A percentile compares a stretch with the other conserved stretches of the same genome.
These are phyloP conservation scores for Drosophila sordidapex DNA, from an alignment of 2,888 invertebrate species.

Conservation along the genomic window DNA sequence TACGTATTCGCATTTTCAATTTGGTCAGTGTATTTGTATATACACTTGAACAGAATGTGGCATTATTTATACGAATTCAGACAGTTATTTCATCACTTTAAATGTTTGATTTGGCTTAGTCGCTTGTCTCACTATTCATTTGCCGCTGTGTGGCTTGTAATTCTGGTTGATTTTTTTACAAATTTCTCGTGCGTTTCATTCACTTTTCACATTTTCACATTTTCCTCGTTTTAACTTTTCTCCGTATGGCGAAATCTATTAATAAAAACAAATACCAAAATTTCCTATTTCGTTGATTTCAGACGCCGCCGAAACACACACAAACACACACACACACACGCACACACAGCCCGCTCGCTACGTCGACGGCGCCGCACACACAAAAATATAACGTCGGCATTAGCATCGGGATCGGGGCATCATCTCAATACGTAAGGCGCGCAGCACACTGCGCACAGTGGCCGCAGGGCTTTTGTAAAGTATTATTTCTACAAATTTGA, in stretches of 20 bases:
- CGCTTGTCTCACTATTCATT: slow-evolving; percentile 19
- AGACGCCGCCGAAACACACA: slow-evolving; percentile 64
- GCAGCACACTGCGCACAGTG: slow-evolving; percentile 67
- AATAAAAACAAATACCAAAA: slow-evolving; percentile 79
- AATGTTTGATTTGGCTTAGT: slow-evolving; percentile 8
- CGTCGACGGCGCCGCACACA: slow-evolving; percentile 52
- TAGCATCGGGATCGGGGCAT: slow-evolving; percentile 64
- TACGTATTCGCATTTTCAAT: slow-evolving; percentile 58
- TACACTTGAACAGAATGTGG: slow-evolving; percentile 31
- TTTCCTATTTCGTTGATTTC: slow-evolving; percentile 82
- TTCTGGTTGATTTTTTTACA: slow-evolving; percentile 33
- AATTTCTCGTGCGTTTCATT: slow-evolving; percentile 72
- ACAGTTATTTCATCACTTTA: background rate
- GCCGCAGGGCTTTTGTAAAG: slow-evolving; percentile 5
- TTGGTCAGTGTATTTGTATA: slow-evolving; percentile 25
- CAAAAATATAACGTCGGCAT: slow-evolving; percentile 58
- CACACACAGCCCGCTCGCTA: slow-evolving; percentile 39
- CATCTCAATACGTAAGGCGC: slow-evolving; percentile 67
- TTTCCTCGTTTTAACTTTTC: slow-evolving; percentile 63
- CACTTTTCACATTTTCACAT: slow-evolving; percentile 76
- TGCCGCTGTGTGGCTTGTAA: slow-evolving; percentile 28
- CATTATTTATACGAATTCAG: background rate
- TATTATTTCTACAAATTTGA: background rate
- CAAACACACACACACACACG: slow-evolving; percentile 35
- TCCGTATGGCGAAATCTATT: slow-evolving; percentile 82